Conservation (phyloP, 2,797 vertebrate genomes). For the Oryzias sinensis region DNA sequence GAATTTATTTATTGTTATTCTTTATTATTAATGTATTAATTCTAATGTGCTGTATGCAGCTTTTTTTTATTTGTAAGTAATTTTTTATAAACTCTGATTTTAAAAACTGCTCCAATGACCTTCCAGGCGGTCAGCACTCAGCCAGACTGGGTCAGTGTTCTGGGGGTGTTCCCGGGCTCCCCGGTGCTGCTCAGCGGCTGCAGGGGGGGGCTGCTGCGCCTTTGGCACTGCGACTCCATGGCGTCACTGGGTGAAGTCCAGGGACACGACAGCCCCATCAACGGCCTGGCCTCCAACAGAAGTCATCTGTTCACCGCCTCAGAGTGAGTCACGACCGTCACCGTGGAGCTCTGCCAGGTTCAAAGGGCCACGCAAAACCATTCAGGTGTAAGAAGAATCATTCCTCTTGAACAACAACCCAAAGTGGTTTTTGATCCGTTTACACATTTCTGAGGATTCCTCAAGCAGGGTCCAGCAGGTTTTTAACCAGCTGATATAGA, state of each 20-base stretch:
- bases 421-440: too few relatives aligned
- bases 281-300: constrained; percentile 89
- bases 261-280: constrained; percentile 93
- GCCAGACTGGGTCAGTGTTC: constrained; percentile 89
- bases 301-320: constrained; percentile 92
- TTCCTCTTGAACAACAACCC: too few relatives aligned
- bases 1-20: too few relatives aligned
- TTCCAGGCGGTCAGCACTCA: constrained; percentile 89
- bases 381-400: too few relatives aligned
- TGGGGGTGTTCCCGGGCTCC: constrained; percentile 83
- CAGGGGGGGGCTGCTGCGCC: constrained; percentile 87
- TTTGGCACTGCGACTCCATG: constrained; percentile 88
- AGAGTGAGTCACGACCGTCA: constrained; percentile 82
- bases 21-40: too few relatives aligned
- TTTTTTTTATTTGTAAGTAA: not conserved
- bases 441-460: too few relatives aligned
- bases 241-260: constrained; percentile 84
- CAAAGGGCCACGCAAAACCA: too few relatives aligned
- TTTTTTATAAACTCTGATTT: not conserved
- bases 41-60: not conserved
- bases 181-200: constrained; percentile 87
- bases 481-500: too few relatives aligned
- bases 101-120: constrained; percentile 10
- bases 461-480: too few relatives aligned
- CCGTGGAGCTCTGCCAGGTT: too few relatives aligned